Base-by-base conservation (phyloP, 1,140 invertebrate species). In the Lepidostoma basale region DNA sequence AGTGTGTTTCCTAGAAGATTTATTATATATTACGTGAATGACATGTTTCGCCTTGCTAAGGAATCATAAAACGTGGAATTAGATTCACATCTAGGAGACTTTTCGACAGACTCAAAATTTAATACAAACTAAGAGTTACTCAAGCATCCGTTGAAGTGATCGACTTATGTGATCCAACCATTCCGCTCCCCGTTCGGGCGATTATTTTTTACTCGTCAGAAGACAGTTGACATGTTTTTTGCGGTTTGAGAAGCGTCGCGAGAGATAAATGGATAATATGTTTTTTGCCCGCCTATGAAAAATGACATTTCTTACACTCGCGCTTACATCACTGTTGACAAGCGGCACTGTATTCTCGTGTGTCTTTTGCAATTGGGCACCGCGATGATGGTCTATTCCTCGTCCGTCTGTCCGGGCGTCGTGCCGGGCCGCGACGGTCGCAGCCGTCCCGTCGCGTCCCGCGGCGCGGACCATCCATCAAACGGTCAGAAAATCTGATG, bases 241-340 rank as follows among this genome's bases (percentile, higher is more conserved):
- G 62, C 62, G 68, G 58, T 60, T 54, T 44, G 54, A 60, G 68
- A 30, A 26, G 60, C 45, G 63, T 66, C 63, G 54, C 56, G 20
- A 28, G 64, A 67, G 64, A 70, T 70, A 70, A 70, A 70, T 70
- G 69, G 69, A 70, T 67, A 67, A 67, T 67, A 67, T 59, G 40
- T 64, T 64, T 69, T 68, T 54, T 62, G 58, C 47, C 30, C 28
- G 23, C 45, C 56, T 47, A 59, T 70, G 69, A 70, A 67, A 70
- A 70, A 70, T 70, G 69, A 66, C 69, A 56, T 67, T 70, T 70
- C 69, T 70, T 70, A 70, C 63, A 67, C 60, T 62, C 49, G 44
- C 45, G 69, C 69, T 70, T 70, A 67, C 69, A 67, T 70, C 69
- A 70, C 54, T 64, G 69, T 62, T 70, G 69, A 67, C 69, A 70